These are phyloP conservation scores for Neodiprion fabricii DNA, from an alignment of 1,140 invertebrate genomes.

Conservation along the genomic window DNA sequence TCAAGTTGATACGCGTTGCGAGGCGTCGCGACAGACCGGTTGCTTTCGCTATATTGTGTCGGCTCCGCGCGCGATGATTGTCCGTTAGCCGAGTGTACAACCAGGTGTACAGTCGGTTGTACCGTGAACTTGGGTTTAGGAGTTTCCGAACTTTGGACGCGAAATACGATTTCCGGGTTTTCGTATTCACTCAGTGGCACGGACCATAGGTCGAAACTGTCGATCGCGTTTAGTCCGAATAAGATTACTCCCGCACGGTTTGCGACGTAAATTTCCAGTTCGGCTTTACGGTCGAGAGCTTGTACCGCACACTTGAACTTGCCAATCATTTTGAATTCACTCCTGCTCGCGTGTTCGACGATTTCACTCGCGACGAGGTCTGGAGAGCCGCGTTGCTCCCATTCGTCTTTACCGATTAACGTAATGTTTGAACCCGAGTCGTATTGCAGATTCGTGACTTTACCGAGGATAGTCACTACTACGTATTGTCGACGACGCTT, in stretches of 20 bases:
- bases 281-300: not conserved
- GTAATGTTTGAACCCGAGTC: slow-evolving; percentile 29
- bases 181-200: slow-evolving; percentile 10
- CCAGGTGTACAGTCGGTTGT: not conserved
- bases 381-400: slow-evolving; percentile 11
- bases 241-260: not conserved
- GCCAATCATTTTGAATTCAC: not conserved
- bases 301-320: not conserved
- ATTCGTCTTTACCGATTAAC: slow-evolving; percentile 23
- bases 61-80: slow-evolving; percentile 20
- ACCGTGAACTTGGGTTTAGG: not conserved
- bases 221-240: slow-evolving; percentile 19
- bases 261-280: not conserved
- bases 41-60: slow-evolving; percentile 13
- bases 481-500: not conserved
- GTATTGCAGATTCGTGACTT: slow-evolving; percentile 25
- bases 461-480: slow-evolving; percentile 17
- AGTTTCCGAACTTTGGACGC: not conserved
- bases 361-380: slow-evolving; percentile 8
- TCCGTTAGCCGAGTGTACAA: not conserved
- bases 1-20: slow-evolving; percentile 15
- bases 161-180: slow-evolving; percentile 8
- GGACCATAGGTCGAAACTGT: slow-evolving; percentile 17
- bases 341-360: not conserved
- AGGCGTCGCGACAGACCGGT: slow-evolving; percentile 9